Evolutionary conservation across 2,888 invertebrate species (phyloP).

Genomic region (Pseudeuparius sepicola): DNA sequence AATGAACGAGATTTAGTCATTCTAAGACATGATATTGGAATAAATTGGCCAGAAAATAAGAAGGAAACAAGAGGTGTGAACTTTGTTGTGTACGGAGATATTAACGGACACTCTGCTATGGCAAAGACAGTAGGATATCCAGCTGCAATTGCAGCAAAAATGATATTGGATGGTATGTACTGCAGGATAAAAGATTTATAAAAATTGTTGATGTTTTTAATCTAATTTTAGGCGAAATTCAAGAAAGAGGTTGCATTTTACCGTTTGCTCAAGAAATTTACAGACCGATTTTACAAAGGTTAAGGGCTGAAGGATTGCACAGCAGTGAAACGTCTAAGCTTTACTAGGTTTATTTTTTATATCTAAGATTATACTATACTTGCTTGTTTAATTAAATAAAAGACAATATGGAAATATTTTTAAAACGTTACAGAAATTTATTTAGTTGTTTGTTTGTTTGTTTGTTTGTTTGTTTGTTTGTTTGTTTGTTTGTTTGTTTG

Average conservation of each 20-base stretch:
- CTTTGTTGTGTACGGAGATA: slow-evolving; percentile 82
- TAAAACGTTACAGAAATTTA: neutral
- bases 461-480: no score
- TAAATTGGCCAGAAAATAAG: slow-evolving; percentile 82
- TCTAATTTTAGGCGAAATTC: slow-evolving; percentile 84
- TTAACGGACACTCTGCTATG: slow-evolving; percentile 87
- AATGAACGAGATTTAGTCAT: slow-evolving; percentile 89
- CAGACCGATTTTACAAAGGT: slow-evolving; percentile 77
- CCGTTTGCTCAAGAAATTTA: slow-evolving; percentile 92
- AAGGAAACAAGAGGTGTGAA: slow-evolving; percentile 75
- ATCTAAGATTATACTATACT: no score
- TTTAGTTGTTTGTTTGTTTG: no score
- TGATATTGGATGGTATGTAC: slow-evolving; percentile 84
- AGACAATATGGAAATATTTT: no score
- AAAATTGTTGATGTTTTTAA: no score
- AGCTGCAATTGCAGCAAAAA: slow-evolving; percentile 92
- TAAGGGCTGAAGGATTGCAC: slow-evolving; percentile 75
- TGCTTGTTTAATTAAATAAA: no score
- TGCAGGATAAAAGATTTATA: no score
- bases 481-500: no score
- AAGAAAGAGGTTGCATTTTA: slow-evolving; percentile 83
- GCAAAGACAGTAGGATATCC: slow-evolving; percentile 87
- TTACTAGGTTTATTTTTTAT: slow-evolving; percentile 21
- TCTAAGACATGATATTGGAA: slow-evolving; percentile 85
- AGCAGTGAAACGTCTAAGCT: slow-evolving; percentile 56